Percentiles rank a stretch among this genome's conserved stretches.
Evolutionary conservation across 1,140 invertebrate species (phyloP).

Genomic region (Solenopsis invicta): DNA sequence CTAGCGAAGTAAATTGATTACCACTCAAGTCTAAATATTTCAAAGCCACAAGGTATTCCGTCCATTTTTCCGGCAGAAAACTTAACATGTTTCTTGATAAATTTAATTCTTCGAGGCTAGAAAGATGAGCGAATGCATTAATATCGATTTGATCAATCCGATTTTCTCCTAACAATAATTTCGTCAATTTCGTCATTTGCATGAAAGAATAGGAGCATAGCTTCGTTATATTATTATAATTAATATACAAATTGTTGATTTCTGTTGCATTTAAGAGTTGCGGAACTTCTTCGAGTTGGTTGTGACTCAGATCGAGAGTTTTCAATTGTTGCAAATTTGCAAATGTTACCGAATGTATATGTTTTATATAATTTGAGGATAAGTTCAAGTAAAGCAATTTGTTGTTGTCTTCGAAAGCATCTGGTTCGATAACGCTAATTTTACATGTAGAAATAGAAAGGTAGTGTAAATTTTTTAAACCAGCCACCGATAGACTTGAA

Average conservation of each 20-base stretch:
- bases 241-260: background rate
- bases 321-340: background rate
- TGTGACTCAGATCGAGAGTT: background rate
- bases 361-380: background rate
- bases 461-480: background rate
- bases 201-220: background rate
- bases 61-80: background rate
- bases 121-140: background rate
- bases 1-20: background rate
- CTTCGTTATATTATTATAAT: background rate
- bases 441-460: background rate
- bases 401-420: background rate
- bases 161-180: slow-evolving; percentile 11
- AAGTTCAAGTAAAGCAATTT: background rate
- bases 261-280: background rate
- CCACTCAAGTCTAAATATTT: background rate
- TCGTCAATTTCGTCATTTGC: background rate
- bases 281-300: background rate
- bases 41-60: background rate
- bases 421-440: background rate
- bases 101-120: background rate
- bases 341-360: background rate
- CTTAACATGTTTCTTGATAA: background rate
- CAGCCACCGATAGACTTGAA: background rate
- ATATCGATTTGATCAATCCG: background rate